Evolutionary conservation across 2,888 invertebrate genomes (phyloP), one percentile per base, ranked within the genome.

Genomic region (Drosophila ustulata): DNA sequence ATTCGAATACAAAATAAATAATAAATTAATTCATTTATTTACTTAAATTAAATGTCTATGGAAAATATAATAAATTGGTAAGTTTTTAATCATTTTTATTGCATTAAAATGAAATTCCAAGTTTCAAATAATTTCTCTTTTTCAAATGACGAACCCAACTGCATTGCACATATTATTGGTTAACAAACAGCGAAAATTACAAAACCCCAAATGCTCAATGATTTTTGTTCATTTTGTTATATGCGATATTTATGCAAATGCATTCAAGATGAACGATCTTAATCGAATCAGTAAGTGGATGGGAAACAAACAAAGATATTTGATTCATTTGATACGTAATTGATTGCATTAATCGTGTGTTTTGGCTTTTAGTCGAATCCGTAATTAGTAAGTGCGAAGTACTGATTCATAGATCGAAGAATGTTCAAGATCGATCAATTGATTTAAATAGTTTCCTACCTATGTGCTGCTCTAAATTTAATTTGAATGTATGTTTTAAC

Each of bases 121-220:
- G 18, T 3, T 41, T 41, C 18, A 18, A 18, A 6, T 13, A 41
- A 41, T 41, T 41, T 41, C 18, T 41, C 39, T 41, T 41, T 41
- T 18, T 11, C 7, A 41, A 18, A 41, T 41, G 39, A 6, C 3
- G 39, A 13, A 41, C 7, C 7, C 39, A 41, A 6, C 39, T 45
- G 46, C 56, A 56, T 46, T 46, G 34, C 56, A 34, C 32, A 34
- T 13, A 9, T 34, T 6, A 13, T 46, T 8, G 6, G 45, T 23
- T n/a, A 56, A 46, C 56, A 25, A 57, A 47, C 46, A 26, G 18
- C 46, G 6, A 47, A 47, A 34, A 47, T 47, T 37, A 37, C 57
- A 46, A 47, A 57, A 47, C 9, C 9, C 11, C 26, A 47, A 57
- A 26, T 57, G 32, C 32, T 43, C 23, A 34, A 9, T 9, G 3